Percentiles rank a stretch among this genome's conserved stretches.
Conservation (phyloP, 1,140 invertebrate genomes). For the Drosophila pachea region DNA sequence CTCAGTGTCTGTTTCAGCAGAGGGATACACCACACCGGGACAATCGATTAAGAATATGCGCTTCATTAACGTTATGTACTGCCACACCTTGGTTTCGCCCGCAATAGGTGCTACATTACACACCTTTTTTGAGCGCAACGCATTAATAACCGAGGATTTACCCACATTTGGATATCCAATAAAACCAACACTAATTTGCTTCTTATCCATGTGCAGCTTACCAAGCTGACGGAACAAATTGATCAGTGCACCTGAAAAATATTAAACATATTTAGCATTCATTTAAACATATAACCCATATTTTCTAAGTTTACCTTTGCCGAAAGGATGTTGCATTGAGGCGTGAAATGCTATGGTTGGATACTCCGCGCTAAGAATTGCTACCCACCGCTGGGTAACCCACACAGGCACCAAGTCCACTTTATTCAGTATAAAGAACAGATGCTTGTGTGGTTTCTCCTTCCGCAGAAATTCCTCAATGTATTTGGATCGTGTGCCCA, state of each 20-base stretch:
- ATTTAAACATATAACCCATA: background rate
- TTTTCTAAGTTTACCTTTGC: conserved; percentile 85
- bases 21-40: conserved; percentile 98
- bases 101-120: conserved; percentile 99
- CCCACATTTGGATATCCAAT: conserved; percentile 99
- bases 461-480: conserved; percentile 94
- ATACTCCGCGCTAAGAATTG: conserved; percentile 94
- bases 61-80: conserved; percentile 99
- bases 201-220: conserved; percentile 97
- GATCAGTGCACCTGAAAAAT: conserved; percentile 88
- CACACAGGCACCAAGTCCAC: conserved; percentile 97
- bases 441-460: conserved; percentile 96
- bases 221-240: conserved; percentile 97
- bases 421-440: conserved; percentile 97
- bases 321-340: conserved; percentile 98
- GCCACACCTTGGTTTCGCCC: conserved; percentile 99
- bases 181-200: conserved; percentile 99
- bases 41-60: conserved; percentile 99
- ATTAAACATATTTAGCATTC: background rate
- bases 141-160: conserved; percentile 99
- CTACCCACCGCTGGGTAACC: conserved; percentile 98
- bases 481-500: conserved; percentile 95
- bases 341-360: conserved; percentile 99
- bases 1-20: conserved; percentile 94
- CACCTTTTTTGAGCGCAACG: conserved; percentile 95